These are phyloP conservation scores for Drosophila arizonae DNA, from an alignment of 1,140 invertebrate genomes.

Conservation along the genomic window DNA sequence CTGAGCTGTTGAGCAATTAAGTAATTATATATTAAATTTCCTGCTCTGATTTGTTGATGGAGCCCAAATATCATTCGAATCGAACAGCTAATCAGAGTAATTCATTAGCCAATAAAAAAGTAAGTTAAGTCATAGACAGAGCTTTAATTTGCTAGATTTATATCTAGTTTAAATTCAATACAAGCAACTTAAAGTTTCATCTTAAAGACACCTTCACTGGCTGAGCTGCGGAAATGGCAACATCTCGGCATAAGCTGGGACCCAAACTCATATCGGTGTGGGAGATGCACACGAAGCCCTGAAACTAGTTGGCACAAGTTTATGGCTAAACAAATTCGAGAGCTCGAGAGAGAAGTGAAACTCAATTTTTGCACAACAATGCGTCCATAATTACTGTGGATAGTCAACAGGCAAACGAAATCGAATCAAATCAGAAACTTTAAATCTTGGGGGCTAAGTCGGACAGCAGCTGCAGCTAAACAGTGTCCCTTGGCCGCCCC, in stretches of 20 bases:
- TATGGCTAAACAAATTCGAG: slow-evolving; percentile 64
- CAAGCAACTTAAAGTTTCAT: neutral
- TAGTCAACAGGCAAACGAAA: slow-evolving; percentile 24
- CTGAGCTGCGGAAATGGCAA: slow-evolving; percentile 25
- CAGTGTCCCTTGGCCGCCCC: slow-evolving; percentile 12
- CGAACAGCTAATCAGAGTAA: too few relatives aligned
- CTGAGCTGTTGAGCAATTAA: too few relatives aligned
- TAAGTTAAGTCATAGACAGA: too few relatives aligned
- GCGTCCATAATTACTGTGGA: slow-evolving; percentile 70
- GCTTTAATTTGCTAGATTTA: too few relatives aligned
- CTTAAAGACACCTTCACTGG: slow-evolving; percentile 41
- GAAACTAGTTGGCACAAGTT: slow-evolving; percentile 53
- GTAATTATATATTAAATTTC: too few relatives aligned
- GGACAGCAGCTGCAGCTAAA: slow-evolving; percentile 43
- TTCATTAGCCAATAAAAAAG: neutral
- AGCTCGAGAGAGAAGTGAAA: slow-evolving; percentile 45
- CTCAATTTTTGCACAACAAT: slow-evolving; percentile 79
- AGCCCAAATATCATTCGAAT: too few relatives aligned
- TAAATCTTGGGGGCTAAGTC: slow-evolving; percentile 58
- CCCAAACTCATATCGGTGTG: slow-evolving; percentile 8
- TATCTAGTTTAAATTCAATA: neutral
- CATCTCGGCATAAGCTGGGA: slow-evolving; percentile 7
- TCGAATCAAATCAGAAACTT: slow-evolving; percentile 77
- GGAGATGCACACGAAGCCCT: slow-evolving; percentile 3
- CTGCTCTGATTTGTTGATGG: too few relatives aligned